These are phyloP conservation scores for Contarinia nasturtii DNA, from an alignment of 1,140 invertebrate genomes.

Conservation along the genomic window DNA sequence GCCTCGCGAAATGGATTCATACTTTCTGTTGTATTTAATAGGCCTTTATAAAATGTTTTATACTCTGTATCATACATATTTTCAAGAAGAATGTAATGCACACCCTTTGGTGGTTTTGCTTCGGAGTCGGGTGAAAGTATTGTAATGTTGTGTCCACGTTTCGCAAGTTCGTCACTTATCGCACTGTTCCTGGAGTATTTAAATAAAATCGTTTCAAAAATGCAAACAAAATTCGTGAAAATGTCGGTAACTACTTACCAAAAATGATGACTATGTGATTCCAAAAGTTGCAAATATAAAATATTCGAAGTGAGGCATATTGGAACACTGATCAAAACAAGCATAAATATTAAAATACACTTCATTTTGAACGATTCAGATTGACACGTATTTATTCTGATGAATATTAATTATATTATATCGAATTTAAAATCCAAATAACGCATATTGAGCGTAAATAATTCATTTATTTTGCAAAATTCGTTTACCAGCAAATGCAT, in stretches of 20 bases:
- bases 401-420: too few species aligned
- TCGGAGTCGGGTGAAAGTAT: slow-evolving; percentile 23
- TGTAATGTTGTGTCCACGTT: slow-evolving; percentile 33
- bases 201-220: neutral
- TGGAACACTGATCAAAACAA: neutral
- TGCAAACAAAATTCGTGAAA: neutral
- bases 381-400: too few species aligned
- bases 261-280: neutral
- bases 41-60: neutral
- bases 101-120: neutral
- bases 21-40: too few species aligned
- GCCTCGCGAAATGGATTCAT: too few species aligned
- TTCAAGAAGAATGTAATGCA: slow-evolving; percentile 1
- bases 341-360: neutral
- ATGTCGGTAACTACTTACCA: neutral
- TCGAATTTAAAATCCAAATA: too few species aligned
- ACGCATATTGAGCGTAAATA: too few species aligned
- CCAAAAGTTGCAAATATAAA: neutral
- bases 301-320: neutral
- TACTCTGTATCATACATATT: neutral
- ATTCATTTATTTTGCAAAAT: too few species aligned
- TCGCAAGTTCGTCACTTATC: slow-evolving; percentile 30
- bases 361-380: too few species aligned
- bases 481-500: too few species aligned
- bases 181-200: slow-evolving; percentile 4